Percentiles rank a stretch among this genome's conserved stretches.
phyloP scores from a whole-genome alignment of 2,113 vertebrate species.

The Calyptomena viridis region DNA sequence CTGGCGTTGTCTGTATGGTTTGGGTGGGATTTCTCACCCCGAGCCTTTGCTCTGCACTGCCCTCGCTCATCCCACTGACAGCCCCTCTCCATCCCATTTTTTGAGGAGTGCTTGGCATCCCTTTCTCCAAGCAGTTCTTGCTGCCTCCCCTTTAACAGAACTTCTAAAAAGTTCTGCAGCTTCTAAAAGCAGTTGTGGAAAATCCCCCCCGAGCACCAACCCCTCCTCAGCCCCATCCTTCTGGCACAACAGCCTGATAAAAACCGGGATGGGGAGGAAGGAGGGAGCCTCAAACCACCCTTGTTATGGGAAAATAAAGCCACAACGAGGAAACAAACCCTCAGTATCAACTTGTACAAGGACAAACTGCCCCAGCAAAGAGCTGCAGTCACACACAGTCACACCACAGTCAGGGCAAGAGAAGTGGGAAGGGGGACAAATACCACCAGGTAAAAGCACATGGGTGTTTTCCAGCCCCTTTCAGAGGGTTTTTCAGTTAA shows the following conservation, averaged over 20 bases:
- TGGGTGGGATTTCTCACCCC: neutral
- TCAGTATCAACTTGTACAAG: neutral
- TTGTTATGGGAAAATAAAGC: neutral
- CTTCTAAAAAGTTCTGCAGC: no score
- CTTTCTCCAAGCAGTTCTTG: neutral
- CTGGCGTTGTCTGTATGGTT: fast-evolving
- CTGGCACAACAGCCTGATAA: neutral
- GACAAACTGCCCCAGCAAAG: neutral
- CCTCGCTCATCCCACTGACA: neutral
- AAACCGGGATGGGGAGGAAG: fast-evolving
- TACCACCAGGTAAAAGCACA: neutral
- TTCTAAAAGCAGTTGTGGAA: neutral
- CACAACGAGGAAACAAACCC: neutral
- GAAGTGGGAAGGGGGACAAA: neutral
- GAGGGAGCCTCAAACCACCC: neutral
- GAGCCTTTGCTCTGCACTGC: neutral
- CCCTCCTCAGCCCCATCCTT: no score
- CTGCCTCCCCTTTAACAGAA: neutral
- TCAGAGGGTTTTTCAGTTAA: neutral
- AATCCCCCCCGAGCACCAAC: neutral
- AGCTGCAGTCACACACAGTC: neutral
- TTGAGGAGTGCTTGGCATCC: neutral
- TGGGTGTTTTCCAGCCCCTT: neutral
- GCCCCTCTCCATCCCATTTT: fast-evolving
- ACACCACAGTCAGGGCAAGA: neutral